Evolutionary conservation across 2,888 invertebrate species (phyloP), one percentile per base, ranked within the genome.

Genomic region (Osmoderma eremita): DNA sequence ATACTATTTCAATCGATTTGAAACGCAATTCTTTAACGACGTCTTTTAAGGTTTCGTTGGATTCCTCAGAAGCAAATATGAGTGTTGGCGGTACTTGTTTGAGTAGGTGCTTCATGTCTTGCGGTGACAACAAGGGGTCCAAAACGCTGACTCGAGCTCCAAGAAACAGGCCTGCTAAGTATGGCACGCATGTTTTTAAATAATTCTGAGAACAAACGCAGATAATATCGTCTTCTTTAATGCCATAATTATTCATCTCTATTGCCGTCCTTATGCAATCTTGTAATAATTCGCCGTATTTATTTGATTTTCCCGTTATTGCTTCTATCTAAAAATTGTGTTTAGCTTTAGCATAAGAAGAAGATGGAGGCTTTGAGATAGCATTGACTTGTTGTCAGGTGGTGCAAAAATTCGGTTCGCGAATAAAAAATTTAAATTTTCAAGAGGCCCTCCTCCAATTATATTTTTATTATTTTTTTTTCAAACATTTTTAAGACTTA

Each of bases 151-250:
- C 68, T 48, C 73, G 75, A 8, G 76, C 78, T 1, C 86, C 86
- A 3, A 84, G 76, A 70, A 80, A 85, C 1, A 84, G 69, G 0
- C 83, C 80, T 0, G 85, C 84, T 49, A 86, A 81, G 53, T 83
- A 79, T 0, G 86, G 85, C 30, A 85, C 78, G 5, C 77, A 76
- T 6, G 82, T 73, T 64, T 86, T 80, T 3, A 84, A 30, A 41
- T 83, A 83, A 68, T 83, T 85, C 0, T 81, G 80, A 1, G 82
- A 83, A 78, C 85, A 85, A 0, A 85, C 68, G 0, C 81, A 74
- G 54, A 86, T 79, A 3, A 85, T 82, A 70, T 86, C 86, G 0
- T 82, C 82, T 1, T 70, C 67, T 54, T 77, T 69, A 1, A 86
- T 65, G 4, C 84, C 85, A 38, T 81, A 67, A n/a, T 76, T 79